Conservation (phyloP, 2,797 vertebrate species). For the Sus cebifrons region DNA sequence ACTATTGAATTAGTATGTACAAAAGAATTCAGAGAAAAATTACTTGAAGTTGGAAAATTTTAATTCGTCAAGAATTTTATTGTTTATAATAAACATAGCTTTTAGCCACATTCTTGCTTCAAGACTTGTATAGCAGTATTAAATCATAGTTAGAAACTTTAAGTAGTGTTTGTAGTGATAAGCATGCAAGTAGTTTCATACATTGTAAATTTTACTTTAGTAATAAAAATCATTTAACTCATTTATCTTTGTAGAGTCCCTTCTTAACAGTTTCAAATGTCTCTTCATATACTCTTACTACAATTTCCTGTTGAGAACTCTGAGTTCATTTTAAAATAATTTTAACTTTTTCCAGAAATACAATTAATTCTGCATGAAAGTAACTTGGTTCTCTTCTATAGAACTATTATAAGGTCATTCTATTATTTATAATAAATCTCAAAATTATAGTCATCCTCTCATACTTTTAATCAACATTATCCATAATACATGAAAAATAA, state of each 20-base stretch:
- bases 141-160: slow-evolving; percentile 41
- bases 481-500: not conserved
- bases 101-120: slow-evolving; percentile 15
- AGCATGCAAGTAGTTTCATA: slow-evolving; percentile 7
- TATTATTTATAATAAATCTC: slow-evolving; percentile 37
- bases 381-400: not conserved
- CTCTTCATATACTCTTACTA: not conserved
- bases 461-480: slow-evolving; percentile 18
- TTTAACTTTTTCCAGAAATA: not conserved
- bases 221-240: slow-evolving; percentile 25
- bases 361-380: not conserved
- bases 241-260: not conserved
- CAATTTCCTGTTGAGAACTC: not conserved
- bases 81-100: slow-evolving; percentile 43
- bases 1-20: not conserved
- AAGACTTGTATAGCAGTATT: not conserved
- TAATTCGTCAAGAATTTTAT: slow-evolving; percentile 53
- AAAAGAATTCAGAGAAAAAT: slow-evolving; percentile 38
- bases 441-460: slow-evolving; percentile 41
- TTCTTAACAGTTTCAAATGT: not conserved
- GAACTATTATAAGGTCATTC: not conserved
- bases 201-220: slow-evolving; percentile 27
- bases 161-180: slow-evolving; percentile 40
- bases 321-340: slow-evolving; percentile 47
- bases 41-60: slow-evolving; percentile 21